Conservation (phyloP, 2,888 invertebrate genomes). For the Creontiades dilutus region DNA sequence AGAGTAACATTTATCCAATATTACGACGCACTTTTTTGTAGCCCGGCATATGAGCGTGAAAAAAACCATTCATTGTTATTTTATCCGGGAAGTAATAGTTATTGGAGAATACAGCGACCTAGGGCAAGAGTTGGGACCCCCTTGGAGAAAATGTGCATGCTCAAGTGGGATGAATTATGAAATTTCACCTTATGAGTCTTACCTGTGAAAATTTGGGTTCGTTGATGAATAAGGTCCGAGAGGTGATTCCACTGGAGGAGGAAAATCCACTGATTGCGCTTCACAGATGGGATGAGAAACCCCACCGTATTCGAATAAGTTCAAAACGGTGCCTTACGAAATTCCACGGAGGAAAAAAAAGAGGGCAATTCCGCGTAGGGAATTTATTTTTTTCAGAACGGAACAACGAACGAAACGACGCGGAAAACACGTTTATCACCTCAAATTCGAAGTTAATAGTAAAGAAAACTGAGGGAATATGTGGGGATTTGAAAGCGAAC, state of each 20-base stretch:
- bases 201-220: background rate
- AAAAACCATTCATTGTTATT: background rate
- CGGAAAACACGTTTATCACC: slow-evolving; percentile 41
- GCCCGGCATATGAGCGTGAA: slow-evolving; percentile 2
- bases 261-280: slow-evolving; percentile 30
- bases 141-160: slow-evolving; percentile 23
- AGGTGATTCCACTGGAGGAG: background rate
- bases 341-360: slow-evolving; percentile 10
- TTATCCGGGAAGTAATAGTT: background rate
- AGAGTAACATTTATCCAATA: background rate
- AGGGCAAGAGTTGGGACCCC: slow-evolving; percentile 42
- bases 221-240: background rate
- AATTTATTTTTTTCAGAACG: background rate
- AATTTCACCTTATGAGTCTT: background rate
- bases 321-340: slow-evolving; percentile 38
- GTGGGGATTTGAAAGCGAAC: slow-evolving; percentile 54
- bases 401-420: background rate
- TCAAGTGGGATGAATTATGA: slow-evolving; percentile 12
- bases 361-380: background rate
- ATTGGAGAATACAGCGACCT: slow-evolving; percentile 41
- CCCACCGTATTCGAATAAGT: slow-evolving; percentile 50
- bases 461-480: slow-evolving; percentile 25
- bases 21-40: slow-evolving; percentile 37
- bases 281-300: slow-evolving; percentile 62
- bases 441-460: slow-evolving; percentile 1